Base-by-base conservation (phyloP, 2,888 invertebrate genomes). In the Cheilosia grossa region DNA sequence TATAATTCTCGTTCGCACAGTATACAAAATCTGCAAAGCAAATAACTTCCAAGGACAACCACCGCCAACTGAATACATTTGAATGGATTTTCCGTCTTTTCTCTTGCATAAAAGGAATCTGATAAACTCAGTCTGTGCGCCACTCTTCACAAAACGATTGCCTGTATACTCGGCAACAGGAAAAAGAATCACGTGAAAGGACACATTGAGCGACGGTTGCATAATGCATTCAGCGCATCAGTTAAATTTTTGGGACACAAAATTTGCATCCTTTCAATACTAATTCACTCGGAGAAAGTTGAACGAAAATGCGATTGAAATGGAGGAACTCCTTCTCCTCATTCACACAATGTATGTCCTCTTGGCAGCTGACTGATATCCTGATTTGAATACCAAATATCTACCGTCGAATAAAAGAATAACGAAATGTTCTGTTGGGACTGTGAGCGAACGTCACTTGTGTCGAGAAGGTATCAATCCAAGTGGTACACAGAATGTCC, bases 321-420 rank as follows among this genome's bases (percentile, higher is more conserved):
- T 66, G 30, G 30, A 78, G 72, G 66, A 67, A 79, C 64, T 54
- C 47, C 49, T 59, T 33, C 42, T 51, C 56, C 44, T 1, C 9
- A 54, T 4, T 17, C 27, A 44, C 17, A 66, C 53, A 67, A 49
- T 67, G 49, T 27, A 3, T 63, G 37, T 64, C 51, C 40, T 33
- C 53, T 27, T 27, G 21, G 13, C 58, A 58, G 64, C 66, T 56
- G 66, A 79, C 82, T 54, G 49, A 67, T 69, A 61, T 82, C 58
- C 67, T 64, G 58, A 83, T 80, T 83, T 83, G 83, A 69, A 83
- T 83, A 80, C 74, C 78, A 73, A 78, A 27, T 51, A 63, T 40
- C 15, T 4, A n/a, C 13, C 13, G 51, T 13, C 40, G 51, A 64
- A 33, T 51, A 58, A 53, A 58, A 42, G 64, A 72, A 61, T 24